A percentile compares a stretch with the other conserved stretches of the same genome.
Conservation (phyloP, 1,140 invertebrate species). For the Agrypnia vestita region DNA sequence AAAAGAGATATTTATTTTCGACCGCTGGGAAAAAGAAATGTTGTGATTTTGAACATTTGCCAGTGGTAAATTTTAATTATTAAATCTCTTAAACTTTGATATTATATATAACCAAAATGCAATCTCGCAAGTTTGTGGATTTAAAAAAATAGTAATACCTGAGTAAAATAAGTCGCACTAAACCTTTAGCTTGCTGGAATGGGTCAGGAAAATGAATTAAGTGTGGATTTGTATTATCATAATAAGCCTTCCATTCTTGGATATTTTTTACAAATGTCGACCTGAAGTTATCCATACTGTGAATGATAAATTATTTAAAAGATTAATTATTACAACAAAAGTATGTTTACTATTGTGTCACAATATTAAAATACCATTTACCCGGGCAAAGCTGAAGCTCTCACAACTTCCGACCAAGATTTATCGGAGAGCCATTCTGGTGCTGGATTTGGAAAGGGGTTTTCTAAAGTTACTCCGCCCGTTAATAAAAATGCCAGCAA, state of each 20-base stretch:
- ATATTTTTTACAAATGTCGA: constrained; percentile 74
- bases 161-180: constrained; percentile 81
- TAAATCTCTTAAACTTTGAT: too few relatives aligned
- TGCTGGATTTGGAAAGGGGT: constrained; percentile 83
- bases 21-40: too few relatives aligned
- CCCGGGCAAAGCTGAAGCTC: constrained; percentile 77
- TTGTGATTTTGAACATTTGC: too few relatives aligned
- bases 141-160: constrained; percentile 42
- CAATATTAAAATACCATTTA: too few relatives aligned
- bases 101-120: too few relatives aligned
- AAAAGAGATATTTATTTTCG: too few relatives aligned
- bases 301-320: constrained; percentile 36
- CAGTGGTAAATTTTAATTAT: too few relatives aligned
- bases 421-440: constrained; percentile 88
- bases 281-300: constrained; percentile 76
- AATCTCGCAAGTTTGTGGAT: too few relatives aligned
- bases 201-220: constrained; percentile 80
- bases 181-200: constrained; percentile 73
- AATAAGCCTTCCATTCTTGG: constrained; percentile 83
- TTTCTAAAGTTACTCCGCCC: constrained; percentile 87
- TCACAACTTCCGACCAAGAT: constrained; percentile 86
- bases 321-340: background rate
- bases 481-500: constrained; percentile 88
- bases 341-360: too few relatives aligned
- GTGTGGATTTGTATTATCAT: constrained; percentile 82